Conservation (phyloP, 92 coral and sea anemone species). For the Heliopora coerulea region DNA sequence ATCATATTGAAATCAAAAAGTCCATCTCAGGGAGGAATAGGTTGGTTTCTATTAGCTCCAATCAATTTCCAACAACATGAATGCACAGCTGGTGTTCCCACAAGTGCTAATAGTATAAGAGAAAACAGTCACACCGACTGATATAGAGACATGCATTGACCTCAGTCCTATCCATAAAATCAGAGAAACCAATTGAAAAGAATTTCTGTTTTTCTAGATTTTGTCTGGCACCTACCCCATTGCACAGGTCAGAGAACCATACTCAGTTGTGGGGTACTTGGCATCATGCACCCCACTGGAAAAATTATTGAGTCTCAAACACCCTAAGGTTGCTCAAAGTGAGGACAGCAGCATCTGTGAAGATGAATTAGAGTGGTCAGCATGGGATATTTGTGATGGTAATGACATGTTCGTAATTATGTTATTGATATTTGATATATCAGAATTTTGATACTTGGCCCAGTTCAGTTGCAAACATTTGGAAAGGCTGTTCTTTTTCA, state of each 20-base stretch:
- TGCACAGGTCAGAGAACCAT: conserved; percentile 94
- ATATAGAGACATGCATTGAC: too few relatives aligned
- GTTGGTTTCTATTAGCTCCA: too few relatives aligned
- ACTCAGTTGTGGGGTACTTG: conserved; percentile 90
- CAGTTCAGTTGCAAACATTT: not conserved
- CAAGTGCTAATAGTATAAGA: too few relatives aligned
- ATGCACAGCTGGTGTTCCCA: too few relatives aligned
- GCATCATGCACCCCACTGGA: conserved; percentile 71
- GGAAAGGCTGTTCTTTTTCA: not conserved
- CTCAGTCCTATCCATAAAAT: too few relatives aligned
- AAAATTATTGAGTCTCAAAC: conserved; percentile 62
- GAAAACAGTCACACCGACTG: too few relatives aligned
- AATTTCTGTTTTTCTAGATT: conserved; percentile 59
- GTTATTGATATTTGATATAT: too few relatives aligned
- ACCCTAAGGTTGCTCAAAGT: conserved; percentile 59
- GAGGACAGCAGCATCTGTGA: conserved; percentile 42
- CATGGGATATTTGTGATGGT: conserved; percentile 98
- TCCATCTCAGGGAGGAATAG: too few relatives aligned
- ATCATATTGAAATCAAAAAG: too few relatives aligned
- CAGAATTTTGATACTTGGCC: too few relatives aligned
- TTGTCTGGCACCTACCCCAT: conserved; percentile 93
- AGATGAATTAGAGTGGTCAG: conserved; percentile 72
- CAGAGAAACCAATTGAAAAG: too few relatives aligned
- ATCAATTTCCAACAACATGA: too few relatives aligned
- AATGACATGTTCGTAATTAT: conserved; percentile 15